Evolutionary conservation across 2,888 invertebrate species (phyloP), one percentile per base, ranked within the genome.

Genomic region (Drosophila anomelani): DNA sequence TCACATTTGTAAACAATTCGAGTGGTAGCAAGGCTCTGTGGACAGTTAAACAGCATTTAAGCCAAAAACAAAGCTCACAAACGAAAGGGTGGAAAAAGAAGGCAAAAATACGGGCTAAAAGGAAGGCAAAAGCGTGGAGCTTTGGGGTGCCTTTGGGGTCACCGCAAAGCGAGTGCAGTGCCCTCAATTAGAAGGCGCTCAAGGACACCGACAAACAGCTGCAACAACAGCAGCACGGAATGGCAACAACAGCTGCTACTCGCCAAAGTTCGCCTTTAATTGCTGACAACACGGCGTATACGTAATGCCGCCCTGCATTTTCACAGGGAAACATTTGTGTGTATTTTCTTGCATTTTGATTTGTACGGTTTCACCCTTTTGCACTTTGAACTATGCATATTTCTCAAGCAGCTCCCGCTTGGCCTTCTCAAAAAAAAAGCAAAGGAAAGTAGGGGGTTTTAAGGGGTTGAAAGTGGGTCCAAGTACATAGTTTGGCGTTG

Each of bases 101-200:
- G 41, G 29, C 8, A 8, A 29, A 2, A 12, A 12, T 8, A 3
- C 12, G 29, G 20, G 23, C n/a, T 15, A 26, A 3, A 26, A 26
- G 26, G 20, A 34, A 6, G 39, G 15, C 32, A 13, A 10, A 20
- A 23, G 20, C 23, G 49, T 10, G 60, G 38, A 60, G 51, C 63
- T 69, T 32, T 49, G 49, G 49, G 49, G 8, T 17, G 49, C 49
- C 34, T 34, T 51, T 82, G 80, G 80, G 87, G 78, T 81, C 81
- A 78, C 77, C 75, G 77, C 67, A 58, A 51, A 59, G 75, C 57
- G 85, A 90, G 91, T 91, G 91, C 91, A 91, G 80, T 91, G 91
- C 88, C 91, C 91, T 89, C 88, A 87, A 85, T 85, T 84, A 78
- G 77, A 81, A 79, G 75, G 80, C 83, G 81, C 80, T 69, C 90